Evolutionary conservation across 1,140 invertebrate species (phyloP), one percentile per base, ranked within the genome.

Genomic region (Rhagoletis pomonella): DNA sequence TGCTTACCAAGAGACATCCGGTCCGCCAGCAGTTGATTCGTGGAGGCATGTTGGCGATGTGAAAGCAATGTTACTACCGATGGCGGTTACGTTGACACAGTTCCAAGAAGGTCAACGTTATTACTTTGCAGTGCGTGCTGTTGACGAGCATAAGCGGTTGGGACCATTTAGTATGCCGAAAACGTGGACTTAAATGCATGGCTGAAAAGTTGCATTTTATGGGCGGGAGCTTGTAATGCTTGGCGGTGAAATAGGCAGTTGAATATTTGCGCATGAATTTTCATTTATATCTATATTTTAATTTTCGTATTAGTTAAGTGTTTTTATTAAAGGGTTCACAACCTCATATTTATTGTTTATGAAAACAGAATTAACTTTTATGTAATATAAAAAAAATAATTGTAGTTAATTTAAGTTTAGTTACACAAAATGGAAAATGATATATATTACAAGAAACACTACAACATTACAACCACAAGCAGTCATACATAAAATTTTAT

Each of bases 11-110:
- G 98, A 99, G 94, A 95, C 96, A 0, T 93, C 93, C 59, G 94
- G 95, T 44, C 93, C 94, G 29, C 96, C 96, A 4, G 95, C 91
- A 89, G 95, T 96, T 14, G 93, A 95, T n/a, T 94, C 97, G 9
- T 99, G 98, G 98, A 97, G 98, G 88, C 98, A 98, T 95, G 97
- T 99, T 85, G 98, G 98, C 17, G 97, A 99, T 93, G 97, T 99
- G 0, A 97, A 98, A 93, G 97, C 98, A 5, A 93, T 99, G 88
- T 96, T 97, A 14, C 93, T 99, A 77, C 98, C 98, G 0, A 99
- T 99, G 98, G 98, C 98, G 1, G 99, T 98, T 89, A 99, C 98
- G 0, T 94, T 99, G 19, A 99, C 98, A 10, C 97, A 98, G 93
- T 96, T 96, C 89, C 91, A 93, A 86, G 91, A 93, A 88, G 91